A percentile compares a stretch with the other conserved stretches of the same genome.
phyloP scores from a whole-genome alignment of 2,113 vertebrate genomes.

The Lynx canadensis region DNA sequence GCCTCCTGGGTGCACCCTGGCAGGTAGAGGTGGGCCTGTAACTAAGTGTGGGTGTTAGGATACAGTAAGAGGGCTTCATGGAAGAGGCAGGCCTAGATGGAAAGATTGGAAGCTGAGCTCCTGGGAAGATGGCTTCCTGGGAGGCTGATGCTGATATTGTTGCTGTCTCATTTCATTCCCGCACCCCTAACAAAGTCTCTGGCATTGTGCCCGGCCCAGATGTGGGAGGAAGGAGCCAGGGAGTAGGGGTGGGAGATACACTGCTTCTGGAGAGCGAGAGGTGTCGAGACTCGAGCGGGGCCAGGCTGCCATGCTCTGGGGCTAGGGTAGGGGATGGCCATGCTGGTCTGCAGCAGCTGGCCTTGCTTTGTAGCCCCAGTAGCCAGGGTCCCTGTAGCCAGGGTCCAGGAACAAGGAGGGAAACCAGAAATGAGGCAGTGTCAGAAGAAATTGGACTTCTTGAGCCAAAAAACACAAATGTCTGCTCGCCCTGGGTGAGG shows the following conservation, averaged over 20 bases:
- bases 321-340: background rate
- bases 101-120: background rate
- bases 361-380: background rate
- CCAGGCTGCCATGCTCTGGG: background rate
- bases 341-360: background rate
- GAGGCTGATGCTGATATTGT: slow-evolving; percentile 18
- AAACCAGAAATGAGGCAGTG: background rate
- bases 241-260: background rate
- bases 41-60: background rate
- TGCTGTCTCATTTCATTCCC: slow-evolving; percentile 54
- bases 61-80: slow-evolving; percentile 42
- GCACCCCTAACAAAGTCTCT: slow-evolving; percentile 22
- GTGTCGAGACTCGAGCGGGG: background rate
- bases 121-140: background rate
- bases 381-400: background rate
- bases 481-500: background rate
- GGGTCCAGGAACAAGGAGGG: background rate
- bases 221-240: slow-evolving; percentile 65
- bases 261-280: background rate
- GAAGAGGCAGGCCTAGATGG: slow-evolving; percentile 18
- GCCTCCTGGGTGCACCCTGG: background rate
- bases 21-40: background rate
- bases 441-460: background rate
- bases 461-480: background rate
- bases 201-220: slow-evolving; percentile 66